Conservation (phyloP, 2,113 vertebrate genomes). For the Phrynosoma blainvillii region DNA sequence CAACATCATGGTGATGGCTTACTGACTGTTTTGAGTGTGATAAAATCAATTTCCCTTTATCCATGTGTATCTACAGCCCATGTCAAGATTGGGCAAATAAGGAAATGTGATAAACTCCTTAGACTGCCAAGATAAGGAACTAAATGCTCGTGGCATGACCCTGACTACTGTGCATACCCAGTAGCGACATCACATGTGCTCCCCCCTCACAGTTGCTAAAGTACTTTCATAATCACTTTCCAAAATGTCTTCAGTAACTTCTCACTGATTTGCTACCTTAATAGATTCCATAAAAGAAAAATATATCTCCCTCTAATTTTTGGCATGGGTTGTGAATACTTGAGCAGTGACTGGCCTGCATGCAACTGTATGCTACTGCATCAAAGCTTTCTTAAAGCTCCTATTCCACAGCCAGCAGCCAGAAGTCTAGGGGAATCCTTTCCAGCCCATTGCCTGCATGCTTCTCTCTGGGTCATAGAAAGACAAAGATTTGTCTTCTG, state of each 20-base stretch:
- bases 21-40: too few relatives aligned
- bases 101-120: neutral
- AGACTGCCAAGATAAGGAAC: neutral
- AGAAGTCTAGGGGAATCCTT: conserved; percentile 27
- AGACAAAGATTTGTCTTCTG: conserved; percentile 21
- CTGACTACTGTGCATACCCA: neutral
- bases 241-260: neutral
- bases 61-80: too few relatives aligned
- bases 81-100: too few relatives aligned
- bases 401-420: conserved; percentile 17
- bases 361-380: neutral
- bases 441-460: neutral
- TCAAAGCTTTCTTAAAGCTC: conserved; percentile 16
- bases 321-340: neutral
- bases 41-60: too few relatives aligned
- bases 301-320: neutral
- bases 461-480: neutral
- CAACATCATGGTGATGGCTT: too few relatives aligned
- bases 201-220: neutral
- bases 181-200: neutral
- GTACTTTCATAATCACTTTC: neutral
- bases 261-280: neutral
- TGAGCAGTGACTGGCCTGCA: neutral
- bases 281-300: neutral
- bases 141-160: neutral